Conservation (phyloP, 1,140 invertebrate genomes). For the Holotrichia oblita region DNA sequence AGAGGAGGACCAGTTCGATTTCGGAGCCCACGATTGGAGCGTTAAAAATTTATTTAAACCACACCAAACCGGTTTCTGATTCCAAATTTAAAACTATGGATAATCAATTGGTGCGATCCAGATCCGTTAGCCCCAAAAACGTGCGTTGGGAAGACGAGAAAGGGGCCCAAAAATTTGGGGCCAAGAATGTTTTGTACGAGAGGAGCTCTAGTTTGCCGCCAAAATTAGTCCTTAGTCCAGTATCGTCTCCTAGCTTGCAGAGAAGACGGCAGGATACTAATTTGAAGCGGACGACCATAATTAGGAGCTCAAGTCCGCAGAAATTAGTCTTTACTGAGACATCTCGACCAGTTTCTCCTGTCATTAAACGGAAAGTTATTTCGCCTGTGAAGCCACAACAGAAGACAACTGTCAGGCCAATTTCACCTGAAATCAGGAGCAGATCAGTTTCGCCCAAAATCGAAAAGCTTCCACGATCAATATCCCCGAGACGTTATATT, state of each 20-base stretch:
- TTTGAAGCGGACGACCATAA: background rate
- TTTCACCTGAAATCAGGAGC: conserved; percentile 49
- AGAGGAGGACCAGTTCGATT: conserved; percentile 63
- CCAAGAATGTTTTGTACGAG: conserved; percentile 53
- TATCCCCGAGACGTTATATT: conserved; percentile 26
- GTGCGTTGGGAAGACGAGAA: conserved; percentile 52
- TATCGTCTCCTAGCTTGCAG: no score
- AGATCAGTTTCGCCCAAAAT: background rate
- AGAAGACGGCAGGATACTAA: conserved; percentile 42
- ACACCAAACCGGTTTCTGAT: conserved; percentile 76
- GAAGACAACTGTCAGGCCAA: conserved; percentile 53
- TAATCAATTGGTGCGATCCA: conserved; percentile 51
- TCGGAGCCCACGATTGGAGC: conserved; percentile 68
- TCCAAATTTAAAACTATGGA: conserved; percentile 78
- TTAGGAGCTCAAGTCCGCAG: conserved; percentile 44
- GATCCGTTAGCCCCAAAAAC: conserved; percentile 55
- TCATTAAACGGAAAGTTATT: conserved; percentile 9
- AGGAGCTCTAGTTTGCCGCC: conserved; percentile 67
- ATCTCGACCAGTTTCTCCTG: conserved; percentile 43
- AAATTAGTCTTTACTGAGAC: conserved; percentile 55
- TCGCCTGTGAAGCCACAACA: conserved; percentile 48
- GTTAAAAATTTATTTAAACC: conserved; percentile 70
- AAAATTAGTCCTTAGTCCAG: conserved; percentile 58
- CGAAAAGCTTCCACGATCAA: background rate
- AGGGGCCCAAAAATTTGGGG: no score